These are phyloP conservation scores for Holotrichia oblita DNA, from an alignment of 1,140 invertebrate species.

Conservation along the genomic window DNA sequence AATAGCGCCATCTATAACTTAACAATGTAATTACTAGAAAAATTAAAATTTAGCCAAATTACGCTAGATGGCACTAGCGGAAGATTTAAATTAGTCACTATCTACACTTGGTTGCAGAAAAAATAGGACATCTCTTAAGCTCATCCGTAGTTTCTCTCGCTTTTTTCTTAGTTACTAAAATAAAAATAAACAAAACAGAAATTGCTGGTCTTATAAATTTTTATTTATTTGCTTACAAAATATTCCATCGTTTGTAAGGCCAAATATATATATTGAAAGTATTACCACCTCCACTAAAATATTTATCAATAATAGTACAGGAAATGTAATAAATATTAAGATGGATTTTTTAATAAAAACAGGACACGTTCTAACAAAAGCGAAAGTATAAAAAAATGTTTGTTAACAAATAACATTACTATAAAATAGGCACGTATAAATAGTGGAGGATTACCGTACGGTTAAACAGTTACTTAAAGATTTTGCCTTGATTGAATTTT, in stretches of 20 bases:
- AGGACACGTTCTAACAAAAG: not conserved
- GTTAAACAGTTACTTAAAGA: slow-evolving; percentile 88
- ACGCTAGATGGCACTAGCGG: too few species aligned
- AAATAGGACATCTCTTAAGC: too few species aligned
- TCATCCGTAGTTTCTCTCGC: too few species aligned
- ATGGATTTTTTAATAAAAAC: slow-evolving; percentile 8
- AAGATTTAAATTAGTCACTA: too few species aligned
- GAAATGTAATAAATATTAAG: slow-evolving; percentile 6
- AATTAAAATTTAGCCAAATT: too few species aligned
- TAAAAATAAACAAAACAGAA: not conserved
- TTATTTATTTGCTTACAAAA: slow-evolving; percentile 10
- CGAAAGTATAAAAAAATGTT: slow-evolving; percentile 10
- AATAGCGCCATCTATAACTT: too few species aligned
- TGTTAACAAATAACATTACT: not conserved
- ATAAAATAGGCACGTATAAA: slow-evolving; percentile 13
- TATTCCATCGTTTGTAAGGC: not conserved
- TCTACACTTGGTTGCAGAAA: too few species aligned
- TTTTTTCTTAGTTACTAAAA: too few species aligned
- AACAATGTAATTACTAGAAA: too few species aligned
- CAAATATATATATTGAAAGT: not conserved
- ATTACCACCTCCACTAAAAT: slow-evolving; percentile 20
- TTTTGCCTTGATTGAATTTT: slow-evolving; percentile 98
- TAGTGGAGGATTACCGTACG: not conserved
- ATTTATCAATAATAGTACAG: not conserved
- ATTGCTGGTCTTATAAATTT: not conserved